These are phyloP conservation scores for Crambe crambe DNA, from an alignment of 37 sponge, comb jelly and placozoan genomes.

Conservation along the genomic window DNA sequence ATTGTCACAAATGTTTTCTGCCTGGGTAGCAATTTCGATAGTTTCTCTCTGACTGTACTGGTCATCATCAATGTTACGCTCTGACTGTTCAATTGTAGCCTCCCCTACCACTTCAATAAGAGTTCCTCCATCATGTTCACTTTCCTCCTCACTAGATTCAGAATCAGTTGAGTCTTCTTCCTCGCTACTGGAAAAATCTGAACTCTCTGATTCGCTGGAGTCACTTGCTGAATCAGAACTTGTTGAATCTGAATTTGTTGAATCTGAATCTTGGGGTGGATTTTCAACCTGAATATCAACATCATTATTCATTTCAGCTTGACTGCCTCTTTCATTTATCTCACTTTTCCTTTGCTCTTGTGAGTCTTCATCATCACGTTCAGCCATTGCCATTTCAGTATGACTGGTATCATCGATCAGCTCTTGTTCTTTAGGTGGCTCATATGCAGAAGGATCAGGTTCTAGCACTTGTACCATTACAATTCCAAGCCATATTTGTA, in stretches of 20 bases:
- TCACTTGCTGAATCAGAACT: no score
- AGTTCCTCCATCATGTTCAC: neutral
- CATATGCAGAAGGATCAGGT: neutral
- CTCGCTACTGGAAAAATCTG: neutral
- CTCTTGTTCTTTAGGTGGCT: neutral
- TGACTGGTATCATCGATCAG: neutral
- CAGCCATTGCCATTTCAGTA: no score
- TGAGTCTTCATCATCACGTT: no score
- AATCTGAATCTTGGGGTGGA: neutral
- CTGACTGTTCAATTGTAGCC: constrained; percentile 46
- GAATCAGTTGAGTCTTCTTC: neutral
- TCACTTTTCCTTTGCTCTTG: no score
- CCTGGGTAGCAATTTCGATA: no score
- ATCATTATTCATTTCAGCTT: neutral
- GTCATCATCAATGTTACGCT: neutral
- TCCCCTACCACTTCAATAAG: constrained; percentile 57
- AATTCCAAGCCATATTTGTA: constrained; percentile 43
- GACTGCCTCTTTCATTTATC: neutral
- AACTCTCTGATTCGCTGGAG: no score
- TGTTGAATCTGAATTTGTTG: no score
- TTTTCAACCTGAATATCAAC: neutral
- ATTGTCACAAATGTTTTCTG: no score
- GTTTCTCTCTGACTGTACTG: neutral
- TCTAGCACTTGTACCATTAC: neutral
- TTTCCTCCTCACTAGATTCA: neutral